Conservation (phyloP, 2,888 invertebrate species). For the Ennomos fuscantarius region DNA sequence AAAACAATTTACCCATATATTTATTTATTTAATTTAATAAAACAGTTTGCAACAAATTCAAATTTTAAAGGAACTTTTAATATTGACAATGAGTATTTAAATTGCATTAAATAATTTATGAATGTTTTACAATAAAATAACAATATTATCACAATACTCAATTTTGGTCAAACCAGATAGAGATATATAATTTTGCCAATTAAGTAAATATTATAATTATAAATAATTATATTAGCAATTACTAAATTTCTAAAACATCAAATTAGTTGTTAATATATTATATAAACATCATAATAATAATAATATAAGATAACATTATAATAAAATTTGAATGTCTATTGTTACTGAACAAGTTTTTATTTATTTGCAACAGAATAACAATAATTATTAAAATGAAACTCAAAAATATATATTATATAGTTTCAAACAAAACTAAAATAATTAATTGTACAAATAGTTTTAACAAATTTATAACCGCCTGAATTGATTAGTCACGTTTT, state of each 20-base stretch:
- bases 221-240: not conserved
- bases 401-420: too few relatives aligned
- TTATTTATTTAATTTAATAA: slow-evolving; percentile 54
- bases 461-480: too few relatives aligned
- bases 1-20: slow-evolving; percentile 26
- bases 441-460: too few relatives aligned
- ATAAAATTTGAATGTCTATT: too few relatives aligned
- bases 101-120: slow-evolving; percentile 39
- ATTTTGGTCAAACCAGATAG: slow-evolving; percentile 44
- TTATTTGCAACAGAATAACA: too few relatives aligned
- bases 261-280: not conserved
- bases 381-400: too few relatives aligned
- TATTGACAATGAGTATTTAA: slow-evolving; percentile 29
- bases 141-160: slow-evolving; percentile 53
- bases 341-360: too few relatives aligned
- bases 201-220: not conserved
- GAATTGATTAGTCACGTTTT: too few relatives aligned
- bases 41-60: slow-evolving; percentile 48
- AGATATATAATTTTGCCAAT: slow-evolving; percentile 10
- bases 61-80: slow-evolving; percentile 46
- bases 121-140: slow-evolving; percentile 37
- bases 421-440: too few relatives aligned
- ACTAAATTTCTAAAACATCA: not conserved
- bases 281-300: not conserved
- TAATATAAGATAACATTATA: not conserved